A percentile compares a stretch with the other conserved stretches of the same genome.
Evolutionary conservation across 1,140 invertebrate genomes (phyloP).

Genomic region (Lasaia peninsularis): DNA sequence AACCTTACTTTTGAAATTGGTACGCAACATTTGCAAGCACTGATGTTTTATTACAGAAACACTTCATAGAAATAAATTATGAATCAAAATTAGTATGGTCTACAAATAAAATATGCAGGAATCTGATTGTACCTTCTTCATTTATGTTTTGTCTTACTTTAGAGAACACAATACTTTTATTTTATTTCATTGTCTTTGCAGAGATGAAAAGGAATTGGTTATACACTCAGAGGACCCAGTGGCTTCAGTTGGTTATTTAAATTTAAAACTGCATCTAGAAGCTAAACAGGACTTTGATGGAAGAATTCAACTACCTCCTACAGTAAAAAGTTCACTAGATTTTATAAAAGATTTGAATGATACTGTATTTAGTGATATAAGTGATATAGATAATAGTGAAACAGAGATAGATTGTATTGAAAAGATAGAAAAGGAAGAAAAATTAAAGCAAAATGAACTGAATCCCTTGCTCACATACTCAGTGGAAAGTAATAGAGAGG

Average conservation of each 20-base stretch:
- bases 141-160: too few species aligned
- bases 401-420: slow-evolving; percentile 79
- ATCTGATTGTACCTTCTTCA: too few species aligned
- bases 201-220: slow-evolving; percentile 92
- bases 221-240: slow-evolving; percentile 94
- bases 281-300: slow-evolving; percentile 79
- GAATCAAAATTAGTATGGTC: too few species aligned
- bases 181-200: slow-evolving; percentile 66
- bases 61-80: too few species aligned
- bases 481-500: slow-evolving; percentile 43
- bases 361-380: slow-evolving; percentile 80
- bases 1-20: too few species aligned
- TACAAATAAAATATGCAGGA: too few species aligned
- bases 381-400: slow-evolving; percentile 79
- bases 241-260: slow-evolving; percentile 95
- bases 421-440: slow-evolving; percentile 70
- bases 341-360: slow-evolving; percentile 80
- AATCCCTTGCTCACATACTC: slow-evolving; percentile 64
- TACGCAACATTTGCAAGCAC: too few species aligned
- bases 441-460: slow-evolving; percentile 64
- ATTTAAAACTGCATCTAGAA: slow-evolving; percentile 89
- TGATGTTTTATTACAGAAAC: too few species aligned
- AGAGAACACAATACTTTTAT: too few species aligned
- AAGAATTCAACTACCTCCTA: slow-evolving; percentile 64
- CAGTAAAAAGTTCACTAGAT: slow-evolving; percentile 78